Evolutionary conservation across 2,113 vertebrate species (phyloP).

Genomic region (Panthera uncia): DNA sequence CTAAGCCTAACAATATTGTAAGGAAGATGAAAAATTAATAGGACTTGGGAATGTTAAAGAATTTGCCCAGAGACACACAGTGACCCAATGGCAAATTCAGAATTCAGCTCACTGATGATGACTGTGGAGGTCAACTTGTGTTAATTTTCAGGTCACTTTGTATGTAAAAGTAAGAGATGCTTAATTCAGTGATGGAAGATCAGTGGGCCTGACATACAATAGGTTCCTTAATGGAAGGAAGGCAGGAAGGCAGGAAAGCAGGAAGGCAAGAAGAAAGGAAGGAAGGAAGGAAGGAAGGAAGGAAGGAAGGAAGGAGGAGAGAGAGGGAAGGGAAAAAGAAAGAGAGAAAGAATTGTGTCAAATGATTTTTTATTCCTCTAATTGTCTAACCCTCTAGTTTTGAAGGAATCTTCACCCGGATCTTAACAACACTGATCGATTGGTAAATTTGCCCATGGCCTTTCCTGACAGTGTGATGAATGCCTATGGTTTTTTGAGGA

Average conservation of each 20-base stretch:
- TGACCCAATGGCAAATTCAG: background rate
- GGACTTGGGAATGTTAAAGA: background rate
- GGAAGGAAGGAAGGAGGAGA: no score
- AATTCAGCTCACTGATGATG: background rate
- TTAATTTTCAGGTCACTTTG: background rate
- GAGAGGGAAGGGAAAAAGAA: background rate
- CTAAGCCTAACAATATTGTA: background rate
- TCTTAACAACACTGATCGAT: no score
- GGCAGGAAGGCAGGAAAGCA: background rate
- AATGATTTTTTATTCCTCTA: background rate
- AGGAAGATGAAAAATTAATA: background rate
- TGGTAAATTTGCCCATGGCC: background rate
- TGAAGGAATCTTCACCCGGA: background rate
- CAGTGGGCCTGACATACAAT: background rate
- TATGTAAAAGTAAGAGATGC: background rate
- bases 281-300: background rate
- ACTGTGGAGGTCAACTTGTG: background rate
- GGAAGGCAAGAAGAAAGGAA: no score
- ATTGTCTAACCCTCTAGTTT: background rate
- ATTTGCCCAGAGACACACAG: background rate
- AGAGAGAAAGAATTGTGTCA: background rate
- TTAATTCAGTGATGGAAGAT: background rate
- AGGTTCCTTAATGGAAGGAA: background rate
- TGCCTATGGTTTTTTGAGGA: background rate
- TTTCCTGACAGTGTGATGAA: background rate